Evolutionary conservation across 2,113 vertebrate genomes (phyloP), one percentile per base, ranked within the genome.

Genomic region (Nibea coibor): DNA sequence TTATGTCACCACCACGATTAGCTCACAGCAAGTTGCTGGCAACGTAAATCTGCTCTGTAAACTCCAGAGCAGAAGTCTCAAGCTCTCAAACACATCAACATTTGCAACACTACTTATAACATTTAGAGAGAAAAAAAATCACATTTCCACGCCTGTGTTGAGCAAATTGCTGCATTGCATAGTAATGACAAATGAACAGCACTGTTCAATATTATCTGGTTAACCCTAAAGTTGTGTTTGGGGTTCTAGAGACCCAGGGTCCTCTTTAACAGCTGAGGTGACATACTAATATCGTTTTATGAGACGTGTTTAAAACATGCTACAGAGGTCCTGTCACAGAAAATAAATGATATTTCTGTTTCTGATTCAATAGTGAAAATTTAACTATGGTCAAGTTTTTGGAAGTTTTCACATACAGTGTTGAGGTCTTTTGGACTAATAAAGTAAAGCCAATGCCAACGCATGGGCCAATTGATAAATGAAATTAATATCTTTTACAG

Each of bases 31-130:
- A 96, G 94, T 45, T 93, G 94, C 89, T 94, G 62, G 66, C 94
- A 95, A 96, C 95, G 94, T 95, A 94, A 96, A 93, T 94, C 94
- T 94, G 83, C 94, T 94, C 94, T 96, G 94, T 93, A 96, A 95
- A 96, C 56, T 56, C 2, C 11, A 50, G 20, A 56, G 12, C 28
- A 22, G 19, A 31, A 66, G 64, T 28, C 10, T 64, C 68, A 26
- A 26, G 8, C 17, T 19, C 16, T 43, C 1, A 0, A 17, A 9
- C 43, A 68, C 20, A 53, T 63, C 28, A n/a, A 0, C 1, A 24
- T 45, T 61, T 78, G 11, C 1, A 74, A 19, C 11, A 42, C 28
- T 17, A 43, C 6, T 22, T 47, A 47, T 12, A n/a, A n/a, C 47
- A 26, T 51, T 3, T 24, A 5, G 2, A 6, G 31, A 43, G 12